Conservation (phyloP, 2,888 invertebrate species). For the Eucera pruinosa region DNA sequence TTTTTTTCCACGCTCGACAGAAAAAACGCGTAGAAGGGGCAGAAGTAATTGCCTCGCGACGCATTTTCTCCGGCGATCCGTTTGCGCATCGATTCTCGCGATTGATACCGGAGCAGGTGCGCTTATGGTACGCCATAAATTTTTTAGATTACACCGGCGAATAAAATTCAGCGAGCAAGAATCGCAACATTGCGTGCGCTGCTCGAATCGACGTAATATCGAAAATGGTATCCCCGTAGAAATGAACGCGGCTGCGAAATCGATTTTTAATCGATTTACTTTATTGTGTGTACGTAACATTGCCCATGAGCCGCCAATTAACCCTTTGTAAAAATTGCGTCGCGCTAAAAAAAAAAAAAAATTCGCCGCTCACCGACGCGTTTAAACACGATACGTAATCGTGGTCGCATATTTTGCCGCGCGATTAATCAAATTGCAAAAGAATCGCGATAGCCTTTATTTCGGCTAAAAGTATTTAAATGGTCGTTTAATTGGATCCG, state of each 20-base stretch:
- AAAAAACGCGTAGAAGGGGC: neutral
- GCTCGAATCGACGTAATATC: constrained; percentile 4
- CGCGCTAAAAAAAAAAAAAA: too few relatives aligned
- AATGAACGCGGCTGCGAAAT: neutral
- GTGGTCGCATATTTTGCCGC: neutral
- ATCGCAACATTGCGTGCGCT: neutral
- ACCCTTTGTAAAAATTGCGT: neutral
- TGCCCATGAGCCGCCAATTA: too few relatives aligned
- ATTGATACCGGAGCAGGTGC: constrained; percentile 46
- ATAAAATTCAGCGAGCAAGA: constrained; percentile 7
- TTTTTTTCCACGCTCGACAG: constrained; percentile 2
- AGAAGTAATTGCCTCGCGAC: constrained; percentile 34
- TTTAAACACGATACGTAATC: too few relatives aligned
- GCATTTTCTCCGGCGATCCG: constrained; percentile 19
- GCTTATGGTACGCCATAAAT: constrained; percentile 43
- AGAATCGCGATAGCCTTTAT: too few relatives aligned
- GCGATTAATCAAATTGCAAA: neutral
- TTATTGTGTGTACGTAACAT: too few relatives aligned
- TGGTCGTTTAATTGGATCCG: constrained; percentile 8
- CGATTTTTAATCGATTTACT: neutral
- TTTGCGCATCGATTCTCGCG: constrained; percentile 70
- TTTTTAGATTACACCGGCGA: constrained; percentile 25
- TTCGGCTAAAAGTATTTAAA: too few relatives aligned
- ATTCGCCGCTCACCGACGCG: too few relatives aligned
- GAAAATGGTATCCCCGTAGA: neutral